Evolutionary conservation across 2,888 invertebrate species (phyloP), one percentile per base, ranked within the genome.

Genomic region (Spicauda simplicius): DNA sequence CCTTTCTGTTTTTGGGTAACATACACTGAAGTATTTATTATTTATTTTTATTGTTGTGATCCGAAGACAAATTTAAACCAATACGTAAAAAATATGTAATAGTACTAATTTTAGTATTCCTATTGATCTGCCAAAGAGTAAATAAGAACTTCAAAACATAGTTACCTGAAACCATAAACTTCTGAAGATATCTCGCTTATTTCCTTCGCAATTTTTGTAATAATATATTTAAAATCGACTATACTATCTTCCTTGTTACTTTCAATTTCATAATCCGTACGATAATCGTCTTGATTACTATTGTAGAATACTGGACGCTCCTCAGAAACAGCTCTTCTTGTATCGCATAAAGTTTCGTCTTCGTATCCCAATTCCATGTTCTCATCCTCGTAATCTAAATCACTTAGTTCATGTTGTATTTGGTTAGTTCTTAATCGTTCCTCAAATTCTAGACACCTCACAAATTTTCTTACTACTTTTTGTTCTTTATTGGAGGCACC

Each of bases 141-240:
- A 58, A 62, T 64, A 63, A n/a, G 20, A 41, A 62, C 11, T 4
- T 7, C 25, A 25, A 25, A 25, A 25, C 5, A 25, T 68, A 71
- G 75, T 78, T 76, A 88, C 88, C 87, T 86, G 71, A 86, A 84
- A 14, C 57, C 60, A 50, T 75, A 70, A 11, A 85, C 77, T 52
- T 76, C 69, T 30, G 57, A 37, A 67, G 84, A 77, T 12, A 80
- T 72, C 19, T 76, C 70, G 58, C 72, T 78, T 30, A 86, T 76
- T 72, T 82, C 78, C 55, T 70, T 70, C 19, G 82, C 68, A 57
- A 83, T 70, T 66, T 70, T 76, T 55, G 64, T 66, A 41, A 81
- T 68, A 50, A 84, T 68, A 19, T 68, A 71, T 69, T 80, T 79
- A 54, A 81, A 80, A 64, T 70, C 55, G 55, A 56, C 12, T 50